Conservation (phyloP, 2,797 vertebrate species). For the Sebastes taczanowskii region DNA sequence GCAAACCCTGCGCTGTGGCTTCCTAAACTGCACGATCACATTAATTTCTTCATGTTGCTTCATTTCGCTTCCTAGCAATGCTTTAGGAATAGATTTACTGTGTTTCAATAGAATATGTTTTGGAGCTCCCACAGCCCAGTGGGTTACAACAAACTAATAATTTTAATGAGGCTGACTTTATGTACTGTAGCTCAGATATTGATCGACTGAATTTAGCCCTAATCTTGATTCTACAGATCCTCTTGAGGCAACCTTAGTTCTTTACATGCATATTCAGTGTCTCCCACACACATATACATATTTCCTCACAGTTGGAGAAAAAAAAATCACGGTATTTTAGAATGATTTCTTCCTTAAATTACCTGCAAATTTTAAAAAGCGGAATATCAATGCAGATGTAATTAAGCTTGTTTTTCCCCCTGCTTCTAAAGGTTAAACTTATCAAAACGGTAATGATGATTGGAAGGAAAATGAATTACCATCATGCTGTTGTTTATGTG, state of each 20-base stretch:
- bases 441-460: conserved; percentile 71
- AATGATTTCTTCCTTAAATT: background rate
- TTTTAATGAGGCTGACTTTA: background rate
- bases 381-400: conserved; percentile 45
- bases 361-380: conserved; percentile 16
- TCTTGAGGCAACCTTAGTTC: background rate
- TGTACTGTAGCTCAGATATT: background rate
- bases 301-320: background rate
- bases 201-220: background rate
- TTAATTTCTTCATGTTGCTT: background rate
- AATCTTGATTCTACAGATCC: background rate
- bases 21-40: background rate
- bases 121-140: background rate
- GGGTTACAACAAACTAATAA: conserved; percentile 3
- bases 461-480: conserved; percentile 50
- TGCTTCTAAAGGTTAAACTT: conserved; percentile 70
- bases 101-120: background rate
- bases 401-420: conserved; percentile 56
- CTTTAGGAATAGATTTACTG: background rate
- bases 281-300: background rate
- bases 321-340: background rate
- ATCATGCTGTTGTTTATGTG: conserved; percentile 6
- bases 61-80: background rate
- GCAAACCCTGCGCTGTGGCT: background rate
- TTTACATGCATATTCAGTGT: background rate